phyloP scores from a whole-genome alignment of 2,113 vertebrate species.

The Fukomys damarensis region DNA sequence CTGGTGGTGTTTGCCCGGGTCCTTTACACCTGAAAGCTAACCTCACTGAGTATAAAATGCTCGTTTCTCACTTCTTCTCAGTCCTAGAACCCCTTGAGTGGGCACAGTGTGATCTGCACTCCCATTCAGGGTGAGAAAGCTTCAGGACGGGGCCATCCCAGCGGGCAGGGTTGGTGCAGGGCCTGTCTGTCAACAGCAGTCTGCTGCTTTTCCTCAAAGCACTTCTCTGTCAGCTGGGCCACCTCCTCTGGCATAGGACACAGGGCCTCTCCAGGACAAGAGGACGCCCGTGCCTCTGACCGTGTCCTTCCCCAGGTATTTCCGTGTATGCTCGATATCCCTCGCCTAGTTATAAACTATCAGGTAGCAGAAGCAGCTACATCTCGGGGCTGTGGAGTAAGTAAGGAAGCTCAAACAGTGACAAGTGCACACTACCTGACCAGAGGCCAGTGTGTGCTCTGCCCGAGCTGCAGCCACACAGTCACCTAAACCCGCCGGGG shows the following conservation, averaged over 20 bases:
- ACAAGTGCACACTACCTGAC: no score
- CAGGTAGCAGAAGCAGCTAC: neutral
- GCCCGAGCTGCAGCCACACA: accelerated
- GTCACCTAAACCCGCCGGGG: neutral
- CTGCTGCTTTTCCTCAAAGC: neutral
- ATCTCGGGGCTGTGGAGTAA: neutral
- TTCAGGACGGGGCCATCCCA: neutral
- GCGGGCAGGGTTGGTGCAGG: neutral
- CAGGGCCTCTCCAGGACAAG: neutral
- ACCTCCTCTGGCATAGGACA: neutral
- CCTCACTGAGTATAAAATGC: neutral
- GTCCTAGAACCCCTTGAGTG: neutral
- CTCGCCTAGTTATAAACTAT: neutral
- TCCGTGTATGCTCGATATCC: neutral
- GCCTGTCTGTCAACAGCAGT: neutral
- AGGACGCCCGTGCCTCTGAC: neutral
- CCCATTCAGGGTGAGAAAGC: neutral
- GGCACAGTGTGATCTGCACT: neutral
- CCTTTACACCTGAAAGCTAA: neutral
- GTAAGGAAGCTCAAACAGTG: neutral
- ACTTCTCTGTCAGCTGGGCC: neutral
- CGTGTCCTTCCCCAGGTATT: neutral
- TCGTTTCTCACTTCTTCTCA: neutral
- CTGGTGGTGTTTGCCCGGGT: neutral
- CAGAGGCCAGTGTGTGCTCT: no score